phyloP scores from a whole-genome alignment of 1,140 invertebrate genomes.

The Drosophila santomea region DNA sequence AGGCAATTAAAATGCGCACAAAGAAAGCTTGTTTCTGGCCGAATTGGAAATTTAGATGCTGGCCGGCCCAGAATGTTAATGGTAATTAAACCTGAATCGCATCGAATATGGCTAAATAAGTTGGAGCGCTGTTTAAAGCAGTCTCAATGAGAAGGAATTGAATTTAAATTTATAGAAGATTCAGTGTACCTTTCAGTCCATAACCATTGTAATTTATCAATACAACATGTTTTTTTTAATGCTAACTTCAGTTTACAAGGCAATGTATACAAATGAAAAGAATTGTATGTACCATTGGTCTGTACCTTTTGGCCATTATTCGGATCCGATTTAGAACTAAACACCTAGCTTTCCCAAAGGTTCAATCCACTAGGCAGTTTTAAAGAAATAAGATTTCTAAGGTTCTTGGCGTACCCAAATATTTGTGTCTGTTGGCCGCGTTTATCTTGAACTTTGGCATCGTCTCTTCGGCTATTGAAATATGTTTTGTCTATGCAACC shows the following conservation, averaged over 20 bases:
- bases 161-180: not conserved
- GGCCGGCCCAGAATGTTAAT: constrained; percentile 41
- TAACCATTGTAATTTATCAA: too few relatives aligned
- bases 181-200: too few relatives aligned
- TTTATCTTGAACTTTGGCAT: constrained; percentile 71
- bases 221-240: too few relatives aligned
- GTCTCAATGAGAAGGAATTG: not conserved
- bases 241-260: too few relatives aligned
- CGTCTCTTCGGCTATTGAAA: constrained; percentile 41
- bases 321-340: too few relatives aligned
- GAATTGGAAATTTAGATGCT: constrained; percentile 68
- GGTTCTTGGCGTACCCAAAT: not conserved
- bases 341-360: too few relatives aligned
- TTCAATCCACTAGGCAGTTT: not conserved
- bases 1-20: constrained; percentile 37
- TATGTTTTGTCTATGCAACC: constrained; percentile 18
- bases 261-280: too few relatives aligned
- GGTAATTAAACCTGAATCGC: constrained; percentile 49
- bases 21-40: constrained; percentile 35
- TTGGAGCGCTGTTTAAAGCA: constrained; percentile 2
- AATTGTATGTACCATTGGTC: too few relatives aligned
- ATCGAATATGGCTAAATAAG: constrained; percentile 38
- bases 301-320: too few relatives aligned
- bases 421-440: constrained; percentile 11
- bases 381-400: not conserved